phyloP scores from a whole-genome alignment of 2,797 vertebrate species.

The Gymnodraco acuticeps region DNA sequence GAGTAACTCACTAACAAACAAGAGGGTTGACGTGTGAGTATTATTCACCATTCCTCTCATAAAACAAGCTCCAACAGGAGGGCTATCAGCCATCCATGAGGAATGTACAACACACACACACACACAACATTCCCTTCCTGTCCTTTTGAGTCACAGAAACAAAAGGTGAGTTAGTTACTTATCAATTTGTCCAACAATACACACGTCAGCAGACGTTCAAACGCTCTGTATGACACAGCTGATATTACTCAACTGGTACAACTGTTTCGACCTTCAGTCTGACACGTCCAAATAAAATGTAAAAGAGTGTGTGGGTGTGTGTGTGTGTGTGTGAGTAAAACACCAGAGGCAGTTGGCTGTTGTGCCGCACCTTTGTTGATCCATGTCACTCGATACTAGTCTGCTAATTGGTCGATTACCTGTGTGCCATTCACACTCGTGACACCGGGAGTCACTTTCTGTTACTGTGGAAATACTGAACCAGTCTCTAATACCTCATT shows the following conservation, averaged over 20 bases:
- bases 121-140: not conserved
- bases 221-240: not conserved
- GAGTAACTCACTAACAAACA: not conserved
- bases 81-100: slow-evolving; percentile 7
- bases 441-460: not conserved
- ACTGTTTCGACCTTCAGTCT: not conserved
- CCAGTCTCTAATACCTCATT: not conserved
- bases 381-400: slow-evolving; percentile 28
- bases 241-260: not conserved
- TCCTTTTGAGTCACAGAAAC: slow-evolving; percentile 4
- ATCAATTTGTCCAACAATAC: not conserved
- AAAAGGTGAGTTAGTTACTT: not conserved
- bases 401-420: not conserved
- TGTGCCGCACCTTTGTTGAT: slow-evolving; percentile 47
- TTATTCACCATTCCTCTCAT: slow-evolving; percentile 24
- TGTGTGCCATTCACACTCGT: slow-evolving; percentile 4
- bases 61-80: slow-evolving; percentile 65
- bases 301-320: no score
- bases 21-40: not conserved
- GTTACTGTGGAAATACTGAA: not conserved
- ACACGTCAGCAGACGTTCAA: not conserved
- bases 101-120: slow-evolving; percentile 38
- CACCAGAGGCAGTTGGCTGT: no score
- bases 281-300: not conserved
- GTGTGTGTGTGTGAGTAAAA: no score